Evolutionary conservation across 2,113 vertebrate species (phyloP), one percentile per base, ranked within the genome.

Genomic region (Furnarius figulus): DNA sequence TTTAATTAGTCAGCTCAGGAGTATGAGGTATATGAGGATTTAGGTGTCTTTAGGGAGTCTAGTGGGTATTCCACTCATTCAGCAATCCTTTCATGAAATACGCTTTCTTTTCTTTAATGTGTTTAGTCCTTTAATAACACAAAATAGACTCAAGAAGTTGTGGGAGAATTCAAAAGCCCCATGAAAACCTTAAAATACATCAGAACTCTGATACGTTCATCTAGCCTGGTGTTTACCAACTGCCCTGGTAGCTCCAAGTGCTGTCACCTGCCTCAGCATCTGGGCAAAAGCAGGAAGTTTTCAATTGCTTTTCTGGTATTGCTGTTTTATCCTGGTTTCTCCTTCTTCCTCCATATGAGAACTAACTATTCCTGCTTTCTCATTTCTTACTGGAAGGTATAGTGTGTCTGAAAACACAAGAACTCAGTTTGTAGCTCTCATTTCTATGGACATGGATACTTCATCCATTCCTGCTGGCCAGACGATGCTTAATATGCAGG

Each of bases 381-480:
- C 5, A 5, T 44, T 83, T 66, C 76, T 44, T 72, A 12, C 42
- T 65, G 49, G 21, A 31, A 79, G 44, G 55, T 35, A 37, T 10
- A 31, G 21, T 11, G 19, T 46, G 14, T 52, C 35, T 56, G 53
- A 35, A 72, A 74, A 8, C 17, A 27, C 19, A 20, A 22, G 3
- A 58, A 42, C 50, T 79, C 3, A 0, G 21, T 71, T 81, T 37
- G 13, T 24, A 78, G 30, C 27, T 56, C 23, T 59, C 2, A 0
- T 75, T 82, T 12, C n/a, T 44, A 0, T 49, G n/a, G 31, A n/a
- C 1, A 0, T 15, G 20, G 37, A 21, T 0, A 0, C 33, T 58
- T 85, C 35, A 40, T 52, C 87, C 30, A 25, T 37, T 61, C 15
- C 35, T 37, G 21, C 21, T 59, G 39, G 30, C 14, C 30, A 63